Evolutionary conservation across 2,888 invertebrate genomes (phyloP).

Genomic region (Drosophila infuscata): DNA sequence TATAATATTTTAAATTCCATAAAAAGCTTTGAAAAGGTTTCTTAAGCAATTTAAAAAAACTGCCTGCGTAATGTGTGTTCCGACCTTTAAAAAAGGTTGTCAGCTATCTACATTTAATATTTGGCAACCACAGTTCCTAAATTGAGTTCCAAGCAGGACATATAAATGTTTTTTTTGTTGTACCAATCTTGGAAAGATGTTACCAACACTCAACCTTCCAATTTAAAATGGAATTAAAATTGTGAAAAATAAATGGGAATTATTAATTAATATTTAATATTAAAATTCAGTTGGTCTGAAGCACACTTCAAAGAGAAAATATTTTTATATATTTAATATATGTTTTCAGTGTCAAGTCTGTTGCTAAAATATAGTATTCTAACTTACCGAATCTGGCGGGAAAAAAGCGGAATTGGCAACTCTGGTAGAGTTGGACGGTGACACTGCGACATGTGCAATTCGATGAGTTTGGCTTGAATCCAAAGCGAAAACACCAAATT

Average conservation of each 20-base stretch:
- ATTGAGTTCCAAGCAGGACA: no score
- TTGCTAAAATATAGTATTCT: not conserved
- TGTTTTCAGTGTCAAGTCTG: not conserved
- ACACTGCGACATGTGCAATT: slow-evolving; percentile 64
- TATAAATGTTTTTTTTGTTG: not conserved
- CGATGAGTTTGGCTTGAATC: slow-evolving; percentile 60
- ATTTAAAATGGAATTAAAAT: not conserved
- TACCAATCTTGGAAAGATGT: not conserved
- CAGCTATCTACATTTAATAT: not conserved
- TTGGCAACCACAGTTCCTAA: not conserved
- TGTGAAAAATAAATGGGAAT: not conserved
- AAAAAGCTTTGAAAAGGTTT: not conserved
- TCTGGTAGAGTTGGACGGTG: slow-evolving; percentile 34
- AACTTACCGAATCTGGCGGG: not conserved
- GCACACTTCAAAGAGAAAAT: not conserved
- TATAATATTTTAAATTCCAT: no score
- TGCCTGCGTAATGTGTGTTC: not conserved
- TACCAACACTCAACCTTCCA: not conserved
- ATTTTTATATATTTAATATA: not conserved
- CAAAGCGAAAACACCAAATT: slow-evolving; percentile 22
- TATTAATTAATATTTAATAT: not conserved
- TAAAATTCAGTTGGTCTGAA: not conserved
- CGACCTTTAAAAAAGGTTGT: not conserved
- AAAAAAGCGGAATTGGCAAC: not conserved
- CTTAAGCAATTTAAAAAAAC: not conserved